Percentiles rank a stretch among this genome's conserved stretches.
These are phyloP conservation scores for Mylabris sibirica DNA, from an alignment of 2,888 invertebrate species.

Conservation along the genomic window DNA sequence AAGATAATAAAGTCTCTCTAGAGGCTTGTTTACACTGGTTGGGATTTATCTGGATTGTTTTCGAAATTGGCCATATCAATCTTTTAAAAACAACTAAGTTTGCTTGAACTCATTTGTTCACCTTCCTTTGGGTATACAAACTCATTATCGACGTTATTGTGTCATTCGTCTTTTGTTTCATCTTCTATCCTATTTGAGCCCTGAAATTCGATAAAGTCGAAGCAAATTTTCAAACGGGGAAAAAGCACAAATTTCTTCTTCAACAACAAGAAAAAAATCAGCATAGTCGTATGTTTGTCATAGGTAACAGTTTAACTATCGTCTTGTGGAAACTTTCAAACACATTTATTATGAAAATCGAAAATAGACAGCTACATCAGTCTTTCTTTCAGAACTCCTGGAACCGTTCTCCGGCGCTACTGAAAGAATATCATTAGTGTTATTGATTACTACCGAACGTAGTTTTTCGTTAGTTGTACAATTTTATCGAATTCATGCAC, in stretches of 20 bases:
- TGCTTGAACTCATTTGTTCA: constrained; percentile 39
- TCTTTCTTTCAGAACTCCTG: background rate
- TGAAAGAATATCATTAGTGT: constrained; percentile 2
- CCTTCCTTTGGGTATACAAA: constrained; percentile 40
- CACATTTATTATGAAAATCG: background rate
- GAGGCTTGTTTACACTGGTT: constrained; percentile 40
- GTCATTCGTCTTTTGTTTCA: constrained; percentile 33
- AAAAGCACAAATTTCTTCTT: too few relatives aligned
- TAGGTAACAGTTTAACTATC: background rate
- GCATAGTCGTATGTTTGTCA: background rate
- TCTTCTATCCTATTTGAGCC: background rate
- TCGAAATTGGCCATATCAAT: constrained; percentile 40
- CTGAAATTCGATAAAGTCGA: background rate
- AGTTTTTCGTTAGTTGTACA: background rate
- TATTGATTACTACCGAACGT: background rate
- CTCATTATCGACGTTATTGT: constrained; percentile 38
- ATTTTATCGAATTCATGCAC: background rate
- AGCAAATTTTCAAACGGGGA: background rate
- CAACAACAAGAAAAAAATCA: background rate
- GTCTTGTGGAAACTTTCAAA: background rate
- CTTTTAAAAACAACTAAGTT: constrained; percentile 39
- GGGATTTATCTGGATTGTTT: constrained; percentile 42
- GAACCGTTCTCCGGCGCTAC: too few relatives aligned
- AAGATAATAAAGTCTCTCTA: constrained; percentile 36
- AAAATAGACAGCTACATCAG: constrained; percentile 1